These are phyloP conservation scores for Scolopax mira DNA, from an alignment of 2,113 vertebrate genomes.

Conservation along the genomic window DNA sequence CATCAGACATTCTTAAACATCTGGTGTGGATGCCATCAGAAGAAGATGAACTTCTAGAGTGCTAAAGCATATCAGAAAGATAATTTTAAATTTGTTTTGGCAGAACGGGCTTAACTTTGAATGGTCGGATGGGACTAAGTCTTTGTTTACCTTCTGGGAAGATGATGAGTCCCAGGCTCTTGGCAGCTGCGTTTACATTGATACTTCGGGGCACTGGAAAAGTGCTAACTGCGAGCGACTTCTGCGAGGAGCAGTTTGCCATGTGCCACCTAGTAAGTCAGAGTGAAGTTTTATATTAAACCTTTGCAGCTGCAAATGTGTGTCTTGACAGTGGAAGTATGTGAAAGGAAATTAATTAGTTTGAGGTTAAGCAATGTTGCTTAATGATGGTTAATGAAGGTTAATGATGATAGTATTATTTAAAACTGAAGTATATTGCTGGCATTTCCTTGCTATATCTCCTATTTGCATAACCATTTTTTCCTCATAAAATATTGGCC, in stretches of 20 bases:
- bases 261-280: conserved; percentile 72
- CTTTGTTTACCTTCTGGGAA: conserved; percentile 86
- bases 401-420: background rate
- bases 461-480: background rate
- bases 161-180: conserved; percentile 72
- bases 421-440: background rate
- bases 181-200: conserved; percentile 88
- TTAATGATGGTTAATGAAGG: no score
- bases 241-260: conserved; percentile 87
- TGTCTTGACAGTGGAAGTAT: background rate
- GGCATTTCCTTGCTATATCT: background rate
- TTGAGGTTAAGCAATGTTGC: background rate
- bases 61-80: background rate
- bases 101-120: conserved; percentile 86
- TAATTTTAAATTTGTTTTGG: conserved; percentile 48
- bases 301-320: background rate
- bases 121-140: conserved; percentile 88
- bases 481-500: background rate
- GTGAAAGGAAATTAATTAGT: background rate
- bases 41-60: background rate
- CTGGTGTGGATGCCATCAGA: background rate
- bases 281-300: background rate
- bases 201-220: conserved; percentile 84
- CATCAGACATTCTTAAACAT: background rate
- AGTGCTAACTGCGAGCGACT: conserved; percentile 77